Base-by-base conservation (phyloP, 2,888 invertebrate species). In the Deilephila porcellus region DNA sequence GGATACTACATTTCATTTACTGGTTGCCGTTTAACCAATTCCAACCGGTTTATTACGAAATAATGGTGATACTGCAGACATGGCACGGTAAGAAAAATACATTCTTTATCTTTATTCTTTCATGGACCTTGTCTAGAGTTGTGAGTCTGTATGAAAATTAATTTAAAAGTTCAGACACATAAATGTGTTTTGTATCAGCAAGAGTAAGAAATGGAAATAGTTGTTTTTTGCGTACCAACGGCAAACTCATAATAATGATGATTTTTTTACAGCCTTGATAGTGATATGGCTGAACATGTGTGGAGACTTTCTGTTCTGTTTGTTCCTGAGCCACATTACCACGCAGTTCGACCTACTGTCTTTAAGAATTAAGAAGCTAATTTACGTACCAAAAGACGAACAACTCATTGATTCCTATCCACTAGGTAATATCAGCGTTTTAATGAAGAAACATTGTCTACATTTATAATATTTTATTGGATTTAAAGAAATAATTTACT, bases 291-390 rank as follows among this genome's bases (percentile, higher is more conserved):
- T 80, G 64, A 84, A 85, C 77, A 74, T 85, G 67, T 74, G 79
- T 25, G 83, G 84, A 70, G 88, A 88, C 74, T 78, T 87, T 34
- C 60, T 87, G 53, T 87, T 87, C 78, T 87, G 86, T 71, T 77
- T 84, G 52, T 85, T 84, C 56, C 75, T 88, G 60, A 83, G 82
- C 71, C 87, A 88, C 75, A 83, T 88, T 73, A 83, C 86, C 6
- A 82, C 79, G 20, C 86, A 87, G 74, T 82, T 88, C 53, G 84
- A 87, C 45, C 76, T 88, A 34, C 77, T 88, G 0, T 78, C 85
- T 2, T 5, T 78, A 0, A 81, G 83, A 17, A 82, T 87, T 60
- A 76, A 73, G 17, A 76, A 76, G 5, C 71, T 88, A 20, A 77
- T 87, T n/a, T 74, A 77, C 70, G 85, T 86, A 19, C 77, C 78